These are phyloP conservation scores for Terebella lapidaria DNA, from an alignment of 2,888 invertebrate genomes.

Conservation along the genomic window DNA sequence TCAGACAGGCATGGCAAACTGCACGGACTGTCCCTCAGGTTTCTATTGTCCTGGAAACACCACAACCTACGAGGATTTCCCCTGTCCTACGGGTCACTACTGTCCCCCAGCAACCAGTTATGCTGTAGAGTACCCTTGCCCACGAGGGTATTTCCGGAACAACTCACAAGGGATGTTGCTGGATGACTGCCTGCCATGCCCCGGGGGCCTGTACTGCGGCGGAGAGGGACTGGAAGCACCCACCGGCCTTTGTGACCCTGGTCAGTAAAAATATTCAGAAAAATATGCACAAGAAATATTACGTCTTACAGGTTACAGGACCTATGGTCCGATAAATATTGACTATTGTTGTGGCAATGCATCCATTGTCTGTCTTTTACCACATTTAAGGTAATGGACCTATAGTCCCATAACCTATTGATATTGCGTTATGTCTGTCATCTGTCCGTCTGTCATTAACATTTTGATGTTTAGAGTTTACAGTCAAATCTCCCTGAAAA, in stretches of 20 bases:
- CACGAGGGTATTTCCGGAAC: constrained; percentile 37
- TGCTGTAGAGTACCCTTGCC: constrained; percentile 39
- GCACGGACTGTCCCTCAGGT: constrained; percentile 39
- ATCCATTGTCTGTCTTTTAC: no score
- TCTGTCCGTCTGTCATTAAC: no score
- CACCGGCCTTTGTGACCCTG: constrained; percentile 38
- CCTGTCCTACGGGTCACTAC: constrained; percentile 41
- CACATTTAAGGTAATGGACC: no score
- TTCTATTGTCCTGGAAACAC: constrained; percentile 46
- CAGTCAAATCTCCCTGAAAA: no score
- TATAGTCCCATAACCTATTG: no score
- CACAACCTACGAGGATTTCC: constrained; percentile 34
- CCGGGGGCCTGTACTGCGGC: constrained; percentile 42
- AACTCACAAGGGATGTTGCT: constrained; percentile 29
- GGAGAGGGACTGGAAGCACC: constrained; percentile 33
- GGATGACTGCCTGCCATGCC: constrained; percentile 41
- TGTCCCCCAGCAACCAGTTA: constrained; percentile 40
- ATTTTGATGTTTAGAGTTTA: no score
- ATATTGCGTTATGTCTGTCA: no score
- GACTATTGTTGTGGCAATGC: no score
- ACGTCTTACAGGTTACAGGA: no score
- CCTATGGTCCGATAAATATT: no score
- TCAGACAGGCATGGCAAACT: constrained; percentile 36
- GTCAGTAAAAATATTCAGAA: constrained; percentile 20
- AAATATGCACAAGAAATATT: no score